Base-by-base conservation (phyloP, 2,888 invertebrate species). In the Cerastis leucographa region DNA sequence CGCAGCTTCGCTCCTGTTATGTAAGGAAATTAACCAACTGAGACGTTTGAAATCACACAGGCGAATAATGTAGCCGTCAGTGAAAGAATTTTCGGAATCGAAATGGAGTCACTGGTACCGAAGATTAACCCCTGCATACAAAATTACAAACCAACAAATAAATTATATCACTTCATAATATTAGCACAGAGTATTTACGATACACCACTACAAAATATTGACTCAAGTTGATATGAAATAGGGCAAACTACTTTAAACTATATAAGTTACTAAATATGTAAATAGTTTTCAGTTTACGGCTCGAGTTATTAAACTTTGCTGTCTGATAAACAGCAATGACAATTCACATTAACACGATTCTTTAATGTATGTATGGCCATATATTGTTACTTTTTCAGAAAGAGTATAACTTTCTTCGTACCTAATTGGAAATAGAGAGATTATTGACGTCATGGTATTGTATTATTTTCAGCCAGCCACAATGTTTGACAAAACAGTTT, bases 231-330 rank as follows among this genome's bases (percentile, higher is more conserved):
- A 84, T 64, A 77, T 74, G 74, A 73, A 82, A 82, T 76, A 56
- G 74, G 42, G 17, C 62, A 77, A 83, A 83, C 76, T 74, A 81
- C 83, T 80, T 74, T 67, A 76, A 83, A 78, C 74, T 83, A 76
- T 83, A 76, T 22, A 80, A 85, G 68, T 83, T 85, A 61, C 62
- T 78, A 86, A 84, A 85, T 85, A 83, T 78, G 76, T 78, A 77
- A 78, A 78, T 77, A 85, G 81, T 85, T 80, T 78, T 71, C 78
- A 80, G 83, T 83, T 86, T 77, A 85, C 69, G 49, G 68, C 74
- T 59, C n/a, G 67, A 79, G 85, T 81, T 86, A 82, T 76, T 81
- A 75, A 86, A 86, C 75, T 86, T 79, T n/a, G 77, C 79, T 74
- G 78, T 65, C 61, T 78, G 74, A 83, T 85, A 71, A 78, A 79